Evolutionary conservation across 2,888 invertebrate genomes (phyloP), one percentile per base, ranked within the genome.

Genomic region (Macroteleia sp.): DNA sequence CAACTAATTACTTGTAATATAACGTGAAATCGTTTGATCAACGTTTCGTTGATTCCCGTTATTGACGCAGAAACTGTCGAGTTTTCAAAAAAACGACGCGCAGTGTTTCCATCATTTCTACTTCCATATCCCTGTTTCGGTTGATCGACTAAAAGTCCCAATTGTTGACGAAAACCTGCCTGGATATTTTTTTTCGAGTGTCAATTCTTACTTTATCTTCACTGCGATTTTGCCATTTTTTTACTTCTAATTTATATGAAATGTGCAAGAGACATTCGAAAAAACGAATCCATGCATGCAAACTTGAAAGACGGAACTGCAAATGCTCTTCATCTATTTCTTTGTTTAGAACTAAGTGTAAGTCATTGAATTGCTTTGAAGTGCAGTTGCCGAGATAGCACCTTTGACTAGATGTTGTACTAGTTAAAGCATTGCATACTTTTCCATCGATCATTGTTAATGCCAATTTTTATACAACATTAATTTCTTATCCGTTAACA

Each of bases 211-310:
- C 69, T 34, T 57, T 56, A 3, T 69, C 75, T 77, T 59, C 78
- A 57, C 50, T 71, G 8, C 84, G 81, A 16, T 82, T 84, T 84
- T 85, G 85, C 87, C 86, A 88, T 77, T 84, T 80, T 52, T 85
- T 57, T 14, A 87, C 76, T 16, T 82, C 79, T 34, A 88, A 28
- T 81, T 82, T 84, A 71, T 88, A 89, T 12, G 69, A 73, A 32
- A 73, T 52, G 19, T 79, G 76, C 30, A 79, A 46, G 64, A 74
- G 61, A 59, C 70, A 70, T 32, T 79, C 70, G n/a, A 66, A 66
- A 34, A 54, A 66, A 10, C 54, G 50, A 44, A 77, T 30, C 86
- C 87, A 88, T 2, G 85, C 82, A 81, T 88, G 86, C 28, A 88
- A 74, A 30, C 75, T 71, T 34, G 86, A 87, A 32, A 85, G 59